Base-by-base conservation (phyloP, 1,140 invertebrate genomes). In the Akabosia matsudoensis region DNA sequence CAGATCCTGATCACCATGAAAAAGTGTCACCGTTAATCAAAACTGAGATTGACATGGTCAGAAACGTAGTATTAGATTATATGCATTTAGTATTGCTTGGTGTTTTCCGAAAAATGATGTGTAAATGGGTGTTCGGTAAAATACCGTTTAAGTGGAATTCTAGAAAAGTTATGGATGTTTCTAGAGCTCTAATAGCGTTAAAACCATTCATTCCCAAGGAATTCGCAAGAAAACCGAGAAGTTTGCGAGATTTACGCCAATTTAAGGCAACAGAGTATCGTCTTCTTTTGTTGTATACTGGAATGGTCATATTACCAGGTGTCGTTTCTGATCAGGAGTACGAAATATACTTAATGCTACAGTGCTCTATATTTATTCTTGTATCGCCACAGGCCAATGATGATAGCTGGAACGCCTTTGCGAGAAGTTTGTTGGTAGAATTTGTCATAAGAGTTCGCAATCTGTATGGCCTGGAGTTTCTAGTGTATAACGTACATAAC, bases 211-310 rank as follows among this genome's bases (percentile, higher is more conserved):
- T 83, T 34, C 83, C 85, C 26, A 30, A 22, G 33, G 85, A 87
- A 79, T 87, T 86, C 83, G 67, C 73, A 51, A 76, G 85, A 75
- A 84, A 85, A 76, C 84, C 85, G 7, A 79, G 85, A 72, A 52
- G 76, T 37, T 75, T 87, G 1, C 37, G 72, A 26, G 84, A 86
- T 54, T 28, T 85, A 45, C 79, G 83, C 10, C 73, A 82, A 28
- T 87, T 84, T 85, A 87, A 87, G 80, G 86, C 84, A 1, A 87
- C 86, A 51, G 86, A 87, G 79, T 85, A 86, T 79, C 75, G 86
- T 26, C 79, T 83, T 71, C 86, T 87, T 81, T 73, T 87, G 30
- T 76, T 87, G 3, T 88, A 87, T 80, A 84, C 82, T 22, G 86
- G 86, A 10, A 80, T 84, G 52, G 74, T 85, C 22, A 81, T 84